Conservation (phyloP, 2,113 vertebrate species). For the Marmota flaviventris region DNA sequence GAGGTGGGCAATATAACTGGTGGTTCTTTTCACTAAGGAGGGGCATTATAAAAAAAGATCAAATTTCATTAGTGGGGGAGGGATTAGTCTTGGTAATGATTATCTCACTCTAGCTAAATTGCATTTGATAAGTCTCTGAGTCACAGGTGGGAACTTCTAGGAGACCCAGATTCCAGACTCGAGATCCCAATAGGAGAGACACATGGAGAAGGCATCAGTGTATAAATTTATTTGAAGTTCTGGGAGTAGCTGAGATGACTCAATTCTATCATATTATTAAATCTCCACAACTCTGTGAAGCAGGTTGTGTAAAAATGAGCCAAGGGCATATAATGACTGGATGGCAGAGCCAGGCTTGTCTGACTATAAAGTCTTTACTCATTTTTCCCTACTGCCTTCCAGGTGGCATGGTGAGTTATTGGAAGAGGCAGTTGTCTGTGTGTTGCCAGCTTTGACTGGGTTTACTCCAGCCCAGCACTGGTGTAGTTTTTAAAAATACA, state of each 20-base stretch:
- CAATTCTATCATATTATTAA: conserved; percentile 55
- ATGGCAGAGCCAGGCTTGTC: conserved; percentile 61
- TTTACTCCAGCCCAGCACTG: not conserved
- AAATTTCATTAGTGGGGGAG: not conserved
- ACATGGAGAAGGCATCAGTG: not conserved
- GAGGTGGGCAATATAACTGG: not conserved
- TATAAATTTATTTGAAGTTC: not conserved
- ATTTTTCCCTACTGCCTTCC: not conserved
- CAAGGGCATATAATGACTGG: not conserved
- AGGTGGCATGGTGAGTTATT: not conserved
- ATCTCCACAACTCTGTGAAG: conserved; percentile 48
- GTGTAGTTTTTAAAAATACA: conserved; percentile 34
- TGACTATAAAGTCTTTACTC: not conserved
- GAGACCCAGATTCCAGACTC: not conserved
- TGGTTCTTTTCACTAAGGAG: not conserved
- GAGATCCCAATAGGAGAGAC: not conserved
- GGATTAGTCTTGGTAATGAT: not conserved
- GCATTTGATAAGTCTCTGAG: not conserved
- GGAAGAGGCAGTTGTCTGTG: not conserved
- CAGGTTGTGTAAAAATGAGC: not conserved
- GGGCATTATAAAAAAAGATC: not conserved
- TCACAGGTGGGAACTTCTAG: not conserved
- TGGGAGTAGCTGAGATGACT: not conserved
- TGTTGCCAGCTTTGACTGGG: not conserved
- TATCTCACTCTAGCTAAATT: not conserved